Evolutionary conservation across 2,888 invertebrate genomes (phyloP), one percentile per base, ranked within the genome.

Genomic region (Hirtodrosophila histrioides): DNA sequence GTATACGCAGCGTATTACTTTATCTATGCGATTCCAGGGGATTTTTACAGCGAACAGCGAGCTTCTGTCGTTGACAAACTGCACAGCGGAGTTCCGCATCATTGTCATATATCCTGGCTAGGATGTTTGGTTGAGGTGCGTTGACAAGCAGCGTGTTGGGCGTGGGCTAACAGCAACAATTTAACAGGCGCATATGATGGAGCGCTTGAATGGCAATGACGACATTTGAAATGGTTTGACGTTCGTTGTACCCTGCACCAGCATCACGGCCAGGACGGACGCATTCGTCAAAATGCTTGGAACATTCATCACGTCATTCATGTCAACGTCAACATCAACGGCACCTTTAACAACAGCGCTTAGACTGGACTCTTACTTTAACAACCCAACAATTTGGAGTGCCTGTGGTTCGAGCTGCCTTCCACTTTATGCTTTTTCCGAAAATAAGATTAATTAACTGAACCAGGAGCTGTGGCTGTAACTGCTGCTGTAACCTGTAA

Each of bases 251-350:
- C 41, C 45, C 49, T 27, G 64, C 24, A 7, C 23, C 27, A 40
- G 36, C 10, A 11, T 23, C 27, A 31, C 17, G 36, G 53, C 37
- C 67, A 61, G 61, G 65, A 53, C 65, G 61, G 65, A 53, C 65
- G 51, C 87, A 83, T 88, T 88, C 87, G 67, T 83, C 82, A 88
- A 70, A 82, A 84, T 54, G 56, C 67, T 68, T 76, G 61, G 76
- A 74, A 82, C 82, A 88, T 82, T 82, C 88, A 82, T 82, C 88
- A 88, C 78, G 78, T 86, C 87, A 84, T 82, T 84, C 88, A 73
- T 50, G 87, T 84, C 74, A 68, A 46, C 74, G 58, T 73, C 58
- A 49, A 44, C 71, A 55, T 46, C 70, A 43, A 31, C 61, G 45
- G 27, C 53, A 12, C 23, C 88, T 67, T 73, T 45, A 65, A 60